Evolutionary conservation across 2,797 vertebrate species (phyloP).

Genomic region (Myoxocephalus aenaeus): DNA sequence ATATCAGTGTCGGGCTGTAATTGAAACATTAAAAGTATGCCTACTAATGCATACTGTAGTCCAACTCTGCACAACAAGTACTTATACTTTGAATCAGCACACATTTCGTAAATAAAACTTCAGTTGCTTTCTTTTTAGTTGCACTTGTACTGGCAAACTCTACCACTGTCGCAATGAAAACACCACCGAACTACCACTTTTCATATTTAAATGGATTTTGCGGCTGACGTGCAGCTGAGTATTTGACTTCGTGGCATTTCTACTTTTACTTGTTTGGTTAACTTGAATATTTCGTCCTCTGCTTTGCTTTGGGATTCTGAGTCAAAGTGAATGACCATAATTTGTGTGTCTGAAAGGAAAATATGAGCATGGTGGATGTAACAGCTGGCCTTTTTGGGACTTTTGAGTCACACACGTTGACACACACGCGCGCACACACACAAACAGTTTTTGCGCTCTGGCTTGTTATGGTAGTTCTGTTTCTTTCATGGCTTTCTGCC

Average conservation of each 20-base stretch:
- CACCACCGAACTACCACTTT: neutral
- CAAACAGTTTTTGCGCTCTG: slow-evolving; percentile 13
- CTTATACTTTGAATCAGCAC: neutral
- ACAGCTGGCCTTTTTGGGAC: neutral
- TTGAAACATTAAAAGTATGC: neutral
- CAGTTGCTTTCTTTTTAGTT: neutral
- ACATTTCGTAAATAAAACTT: neutral
- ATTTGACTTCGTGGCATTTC: neutral
- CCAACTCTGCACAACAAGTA: neutral
- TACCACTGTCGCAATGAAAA: neutral
- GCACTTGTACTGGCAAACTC: neutral
- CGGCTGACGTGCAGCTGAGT: neutral
- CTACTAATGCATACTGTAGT: neutral
- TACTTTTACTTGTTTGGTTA: neutral
- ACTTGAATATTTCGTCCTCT: neutral
- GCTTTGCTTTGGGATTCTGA: neutral
- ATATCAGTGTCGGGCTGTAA: neutral
- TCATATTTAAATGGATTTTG: neutral
- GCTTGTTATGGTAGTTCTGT: slow-evolving; percentile 27
- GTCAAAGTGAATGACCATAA: neutral
- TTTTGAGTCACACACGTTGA: slow-evolving; percentile 3
- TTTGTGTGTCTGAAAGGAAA: neutral
- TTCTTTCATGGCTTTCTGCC: slow-evolving; percentile 19
- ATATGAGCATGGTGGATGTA: neutral
- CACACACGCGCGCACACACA: slow-evolving; percentile 1